Conservation (phyloP, 2,113 vertebrate genomes). For the Orcinus orca region DNA sequence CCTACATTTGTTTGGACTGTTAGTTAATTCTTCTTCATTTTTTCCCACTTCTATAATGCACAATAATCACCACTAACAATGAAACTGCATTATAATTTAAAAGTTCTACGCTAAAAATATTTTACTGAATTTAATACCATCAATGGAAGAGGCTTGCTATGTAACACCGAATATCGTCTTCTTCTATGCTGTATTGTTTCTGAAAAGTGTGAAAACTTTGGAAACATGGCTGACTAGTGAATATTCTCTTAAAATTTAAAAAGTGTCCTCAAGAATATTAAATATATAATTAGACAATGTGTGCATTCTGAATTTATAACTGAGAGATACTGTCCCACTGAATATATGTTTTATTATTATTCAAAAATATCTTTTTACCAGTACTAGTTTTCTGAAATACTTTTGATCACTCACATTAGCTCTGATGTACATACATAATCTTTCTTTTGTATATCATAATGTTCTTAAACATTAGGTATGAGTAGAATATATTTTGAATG, state of each 20-base stretch:
- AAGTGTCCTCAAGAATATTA: background rate
- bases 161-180: slow-evolving; percentile 35
- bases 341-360: background rate
- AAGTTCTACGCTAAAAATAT: slow-evolving; percentile 46
- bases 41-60: background rate
- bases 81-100: background rate
- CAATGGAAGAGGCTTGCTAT: slow-evolving; percentile 25
- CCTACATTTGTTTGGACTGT: background rate
- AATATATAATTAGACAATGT: background rate
- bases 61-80: background rate
- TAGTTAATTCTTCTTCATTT: slow-evolving; percentile 53
- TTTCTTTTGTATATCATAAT: background rate
- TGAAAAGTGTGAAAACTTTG: background rate
- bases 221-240: background rate
- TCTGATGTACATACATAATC: background rate
- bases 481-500: background rate
- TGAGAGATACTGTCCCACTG: background rate
- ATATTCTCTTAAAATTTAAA: background rate
- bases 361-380: background rate
- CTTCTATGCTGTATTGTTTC: slow-evolving; percentile 19
- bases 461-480: background rate
- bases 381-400: background rate
- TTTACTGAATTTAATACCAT: slow-evolving; percentile 53
- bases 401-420: background rate
- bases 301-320: background rate